Base-by-base conservation (phyloP, 1,140 invertebrate genomes). In the Pararge aegeria region DNA sequence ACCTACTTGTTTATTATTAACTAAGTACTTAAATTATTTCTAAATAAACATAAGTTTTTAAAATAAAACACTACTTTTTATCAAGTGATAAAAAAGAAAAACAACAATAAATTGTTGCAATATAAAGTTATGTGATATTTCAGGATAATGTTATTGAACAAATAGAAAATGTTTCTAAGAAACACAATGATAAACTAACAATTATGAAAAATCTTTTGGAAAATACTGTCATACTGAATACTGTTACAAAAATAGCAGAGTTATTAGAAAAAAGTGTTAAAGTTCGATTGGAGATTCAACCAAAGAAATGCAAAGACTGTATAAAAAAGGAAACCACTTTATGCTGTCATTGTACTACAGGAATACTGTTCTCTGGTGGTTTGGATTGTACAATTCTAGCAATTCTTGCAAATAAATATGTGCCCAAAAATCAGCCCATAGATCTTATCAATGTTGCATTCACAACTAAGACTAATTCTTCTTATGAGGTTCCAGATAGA, bases 391-490 rank as follows among this genome's bases (percentile, higher is more conserved):
- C 96, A 20, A 93, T 99, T 70, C 88, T 99, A 62, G 95, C 98
- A 27, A 90, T 94, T 27, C 79, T 99, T 20, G 93, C 95, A 15
- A 91, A 98, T 83, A 93, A 94, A 90, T 94, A 92, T 90, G 78
- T 97, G 18, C 90, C 93, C 2, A 63, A 71, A 61, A 73, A 91
- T 34, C 94, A 96, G 78, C 91, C 94, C 29, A 97, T 99, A 71
- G 98, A 99, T 90, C 92, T 99, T n/a, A 92, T 99, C 15, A 99
- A 99, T 93, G 97, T 99, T 21, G 96, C 97, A n/a, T 99, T 99
- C 92, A 93, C 95, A 84, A 92, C 90, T 65, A 73, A 70, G 67
- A 80, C 80, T 66, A 68, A 78, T 34, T 65, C 68, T 19, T 73
- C 89, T 68, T 95, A 91, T 87, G 84, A 95, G 70, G 95, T 96